Evolutionary conservation across 2,888 invertebrate genomes (phyloP).

Genomic region (Xestia rhomboidea): DNA sequence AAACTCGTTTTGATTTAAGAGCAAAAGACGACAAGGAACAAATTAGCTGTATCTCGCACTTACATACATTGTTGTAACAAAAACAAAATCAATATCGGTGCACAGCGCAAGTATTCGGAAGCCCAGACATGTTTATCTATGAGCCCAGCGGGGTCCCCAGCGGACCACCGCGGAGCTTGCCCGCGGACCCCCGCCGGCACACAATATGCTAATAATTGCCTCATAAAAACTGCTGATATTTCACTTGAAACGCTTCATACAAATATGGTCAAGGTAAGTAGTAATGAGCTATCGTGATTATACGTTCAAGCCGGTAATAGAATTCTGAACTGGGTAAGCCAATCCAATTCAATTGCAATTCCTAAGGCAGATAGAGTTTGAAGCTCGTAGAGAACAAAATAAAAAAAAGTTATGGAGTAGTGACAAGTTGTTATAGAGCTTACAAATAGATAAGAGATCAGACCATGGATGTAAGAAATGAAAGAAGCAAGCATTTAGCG

Average conservation of each 20-base stretch:
- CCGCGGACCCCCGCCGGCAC: slow-evolving; percentile 69
- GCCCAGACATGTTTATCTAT: slow-evolving; percentile 78
- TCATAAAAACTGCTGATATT: slow-evolving; percentile 71
- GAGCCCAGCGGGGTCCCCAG: slow-evolving; percentile 74
- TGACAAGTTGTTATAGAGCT: not conserved
- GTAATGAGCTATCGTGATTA: slow-evolving; percentile 59
- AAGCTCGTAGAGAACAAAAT: not conserved
- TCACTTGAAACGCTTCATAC: slow-evolving; percentile 68
- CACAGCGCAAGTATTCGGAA: slow-evolving; percentile 68
- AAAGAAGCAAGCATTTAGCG: not conserved
- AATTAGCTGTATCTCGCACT: slow-evolving; percentile 62
- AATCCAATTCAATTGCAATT: not conserved
- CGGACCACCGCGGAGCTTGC: slow-evolving; percentile 59
- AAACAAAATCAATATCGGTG: slow-evolving; percentile 69
- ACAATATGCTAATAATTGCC: slow-evolving; percentile 82
- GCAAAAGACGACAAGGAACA: slow-evolving; percentile 45
- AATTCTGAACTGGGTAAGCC: slow-evolving; percentile 12
- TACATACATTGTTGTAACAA: slow-evolving; percentile 60
- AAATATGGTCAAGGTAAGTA: slow-evolving; percentile 67
- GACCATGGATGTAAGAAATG: not conserved
- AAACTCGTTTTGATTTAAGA: slow-evolving; percentile 27
- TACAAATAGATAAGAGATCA: slow-evolving; percentile 4
- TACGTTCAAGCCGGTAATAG: slow-evolving; percentile 29
- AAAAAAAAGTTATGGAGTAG: not conserved
- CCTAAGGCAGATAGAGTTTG: slow-evolving; percentile 9